Conservation (phyloP, 2,888 invertebrate genomes). For the Thereva unica region DNA sequence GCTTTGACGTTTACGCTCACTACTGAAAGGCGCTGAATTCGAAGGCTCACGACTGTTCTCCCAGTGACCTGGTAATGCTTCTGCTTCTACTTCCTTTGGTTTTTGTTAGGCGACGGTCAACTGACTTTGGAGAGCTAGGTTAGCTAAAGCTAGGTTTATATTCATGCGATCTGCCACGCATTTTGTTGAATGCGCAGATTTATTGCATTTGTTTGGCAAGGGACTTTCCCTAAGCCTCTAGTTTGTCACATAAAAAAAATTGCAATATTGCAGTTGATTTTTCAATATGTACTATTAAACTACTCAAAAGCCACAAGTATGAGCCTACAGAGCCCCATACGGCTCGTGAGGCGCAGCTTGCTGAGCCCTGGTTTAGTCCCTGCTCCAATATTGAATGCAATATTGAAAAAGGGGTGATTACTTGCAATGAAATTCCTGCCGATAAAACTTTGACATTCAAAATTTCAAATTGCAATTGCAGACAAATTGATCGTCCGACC, state of each 20-base stretch:
- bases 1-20: no score
- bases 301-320: background rate
- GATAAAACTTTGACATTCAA: no score
- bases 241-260: no score
- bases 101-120: slow-evolving; percentile 4
- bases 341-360: no score
- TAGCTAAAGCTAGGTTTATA: slow-evolving; percentile 10
- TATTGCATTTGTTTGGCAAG: background rate
- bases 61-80: slow-evolving; percentile 13
- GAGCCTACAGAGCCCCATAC: background rate
- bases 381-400: no score
- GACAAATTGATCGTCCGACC: no score
- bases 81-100: slow-evolving; percentile 5
- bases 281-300: slow-evolving; percentile 3
- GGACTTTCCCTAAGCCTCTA: no score
- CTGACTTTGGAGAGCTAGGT: background rate
- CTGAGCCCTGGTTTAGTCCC: background rate
- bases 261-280: slow-evolving; percentile 2
- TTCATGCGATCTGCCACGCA: background rate
- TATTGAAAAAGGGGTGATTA: no score
- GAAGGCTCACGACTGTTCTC: slow-evolving; percentile 1
- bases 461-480: no score
- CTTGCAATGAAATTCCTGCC: no score
- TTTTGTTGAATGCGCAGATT: background rate
- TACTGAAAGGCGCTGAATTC: slow-evolving; percentile 3